Evolutionary conservation across 2,888 invertebrate species (phyloP).

Genomic region (Pollenia labialis): DNA sequence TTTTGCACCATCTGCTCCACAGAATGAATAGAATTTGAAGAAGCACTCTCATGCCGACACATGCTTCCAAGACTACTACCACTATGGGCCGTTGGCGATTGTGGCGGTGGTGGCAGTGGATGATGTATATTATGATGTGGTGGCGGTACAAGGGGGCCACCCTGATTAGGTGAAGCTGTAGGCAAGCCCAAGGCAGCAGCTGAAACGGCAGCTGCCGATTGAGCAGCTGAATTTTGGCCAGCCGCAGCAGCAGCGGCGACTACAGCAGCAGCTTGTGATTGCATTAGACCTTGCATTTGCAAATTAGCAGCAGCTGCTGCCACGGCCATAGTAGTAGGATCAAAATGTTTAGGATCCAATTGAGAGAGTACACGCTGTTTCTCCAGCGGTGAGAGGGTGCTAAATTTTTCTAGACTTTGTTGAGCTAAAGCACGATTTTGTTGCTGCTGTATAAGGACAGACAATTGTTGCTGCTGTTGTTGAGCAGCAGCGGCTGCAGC

Average conservation of each 20-base stretch:
- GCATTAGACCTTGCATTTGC: conserved; percentile 81
- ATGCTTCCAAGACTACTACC: conserved; percentile 52
- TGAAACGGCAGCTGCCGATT: conserved; percentile 71
- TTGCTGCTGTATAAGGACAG: conserved; percentile 87
- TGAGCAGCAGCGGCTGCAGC: conserved; percentile 82
- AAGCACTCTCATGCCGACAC: conserved; percentile 67
- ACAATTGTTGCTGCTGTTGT: conserved; percentile 87
- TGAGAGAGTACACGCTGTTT: conserved; percentile 86
- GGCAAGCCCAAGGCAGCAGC: conserved; percentile 67
- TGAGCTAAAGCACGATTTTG: conserved; percentile 87
- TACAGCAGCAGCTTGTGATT: conserved; percentile 80
- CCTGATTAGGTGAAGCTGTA: conserved; percentile 54
- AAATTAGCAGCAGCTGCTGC: conserved; percentile 82
- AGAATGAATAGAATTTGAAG: conserved; percentile 78
- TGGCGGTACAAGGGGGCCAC: conserved; percentile 46
- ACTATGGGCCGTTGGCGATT: conserved; percentile 78
- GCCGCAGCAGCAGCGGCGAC: conserved; percentile 79
- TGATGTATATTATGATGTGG: conserved; percentile 70
- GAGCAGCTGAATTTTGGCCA: conserved; percentile 63
- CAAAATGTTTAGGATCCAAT: conserved; percentile 84
- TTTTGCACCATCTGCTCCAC: conserved; percentile 81
- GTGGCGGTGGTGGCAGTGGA: conserved; percentile 78
- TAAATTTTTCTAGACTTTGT: conserved; percentile 88
- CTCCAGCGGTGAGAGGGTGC: conserved; percentile 85
- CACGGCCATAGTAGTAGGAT: conserved; percentile 79